Base-by-base conservation (phyloP, 1,140 invertebrate genomes). In the Zaprionus davidi region DNA sequence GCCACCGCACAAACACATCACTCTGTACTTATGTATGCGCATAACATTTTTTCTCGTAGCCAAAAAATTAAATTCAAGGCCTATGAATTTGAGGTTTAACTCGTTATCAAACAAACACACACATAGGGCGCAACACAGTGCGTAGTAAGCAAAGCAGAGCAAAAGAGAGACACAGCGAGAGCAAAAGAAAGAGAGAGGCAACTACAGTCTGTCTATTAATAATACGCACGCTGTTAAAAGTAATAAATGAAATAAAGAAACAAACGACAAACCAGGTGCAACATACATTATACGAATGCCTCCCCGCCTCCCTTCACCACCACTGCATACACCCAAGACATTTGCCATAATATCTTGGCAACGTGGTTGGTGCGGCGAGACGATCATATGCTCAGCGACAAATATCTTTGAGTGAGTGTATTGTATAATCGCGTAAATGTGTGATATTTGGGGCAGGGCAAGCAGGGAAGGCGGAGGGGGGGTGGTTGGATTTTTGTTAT, bases 271-370 rank as follows among this genome's bases (percentile, higher is more conserved):
- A 51, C 74, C 64, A 77, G 70, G 64, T 77, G 75, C 75, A 68
- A 56, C 53, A 56, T 56, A 66, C 34, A 55, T 66, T 66, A 20
- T 38, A 41, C 22, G 20, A 56, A 60, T 55, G 9, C 9, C 31
- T 34, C 26, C 17, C 41, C 65, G 0, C n/a, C 34, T 11, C 20
- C 57, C n/a, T 24, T 20, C 46, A 15, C 20, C 20, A 28, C 15
- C 15, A 9, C 28, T 2, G 41, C 15, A 51, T 2, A 11, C 51
- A 46, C 24, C 38, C 49, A 49, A 44, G 11, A 70, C 68, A 80
- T 72, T 80, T 56, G 66, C 82, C 66, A 81, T 81, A 88, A 81
- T 34, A 34, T 81, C 84, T 87, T 87, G 78, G 85, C 84, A 88
- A 84, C 85, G 84, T 88, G 84, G 84, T 88, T 46, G 6, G 41